Evolutionary conservation across 2,113 vertebrate genomes (phyloP).

Genomic region (Chloroceryle aenea): DNA sequence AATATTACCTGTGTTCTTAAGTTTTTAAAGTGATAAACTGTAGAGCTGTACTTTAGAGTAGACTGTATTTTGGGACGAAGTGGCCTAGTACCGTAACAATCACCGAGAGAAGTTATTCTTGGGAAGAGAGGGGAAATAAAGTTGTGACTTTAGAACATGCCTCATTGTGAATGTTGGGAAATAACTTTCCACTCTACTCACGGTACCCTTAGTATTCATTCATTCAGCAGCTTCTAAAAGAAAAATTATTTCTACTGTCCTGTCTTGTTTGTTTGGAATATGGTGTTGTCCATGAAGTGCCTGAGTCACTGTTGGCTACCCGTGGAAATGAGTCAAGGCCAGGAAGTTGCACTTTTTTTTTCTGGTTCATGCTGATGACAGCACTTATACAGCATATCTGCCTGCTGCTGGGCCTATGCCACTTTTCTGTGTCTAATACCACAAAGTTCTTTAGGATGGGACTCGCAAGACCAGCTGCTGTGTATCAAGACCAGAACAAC

Average conservation of each 20-base stretch:
- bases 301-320: not conserved
- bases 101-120: not conserved
- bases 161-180: not conserved
- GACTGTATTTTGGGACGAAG: not conserved
- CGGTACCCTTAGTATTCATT: not conserved
- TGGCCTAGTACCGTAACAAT: not conserved
- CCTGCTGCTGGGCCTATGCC: not conserved
- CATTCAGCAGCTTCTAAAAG: not conserved
- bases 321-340: not conserved
- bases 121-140: not conserved
- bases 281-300: not conserved
- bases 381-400: rapidly evolving
- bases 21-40: not conserved
- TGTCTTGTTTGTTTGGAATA: not conserved
- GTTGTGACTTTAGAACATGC: not conserved
- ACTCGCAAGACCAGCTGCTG: not conserved
- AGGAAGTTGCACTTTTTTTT: not conserved
- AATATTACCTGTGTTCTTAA: not conserved
- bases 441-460: rapidly evolving
- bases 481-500: not conserved
- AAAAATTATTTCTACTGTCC: not conserved
- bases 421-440: not conserved
- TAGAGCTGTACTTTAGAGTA: not conserved
- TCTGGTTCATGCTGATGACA: not conserved
- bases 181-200: not conserved